Conservation (phyloP, 1,140 invertebrate species). For the Bradysia coprophila region DNA sequence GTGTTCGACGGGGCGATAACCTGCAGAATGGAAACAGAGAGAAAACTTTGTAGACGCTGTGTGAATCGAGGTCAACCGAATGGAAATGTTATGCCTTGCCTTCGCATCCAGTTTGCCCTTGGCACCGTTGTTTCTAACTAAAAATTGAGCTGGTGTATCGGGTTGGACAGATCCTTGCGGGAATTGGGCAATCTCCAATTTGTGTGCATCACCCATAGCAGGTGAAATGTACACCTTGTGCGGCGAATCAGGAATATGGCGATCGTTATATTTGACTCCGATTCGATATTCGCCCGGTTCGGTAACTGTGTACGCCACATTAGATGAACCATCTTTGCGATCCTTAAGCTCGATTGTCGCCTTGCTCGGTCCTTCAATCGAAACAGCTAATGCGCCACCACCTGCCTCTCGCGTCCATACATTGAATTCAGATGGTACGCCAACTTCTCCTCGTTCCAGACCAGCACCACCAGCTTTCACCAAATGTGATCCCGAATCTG, state of each 20-base stretch:
- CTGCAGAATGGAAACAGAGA: too few relatives aligned
- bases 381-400: conserved; percentile 85
- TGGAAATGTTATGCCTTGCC: conserved; percentile 24
- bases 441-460: conserved; percentile 73
- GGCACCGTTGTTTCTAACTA: conserved; percentile 87
- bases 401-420: conserved; percentile 97
- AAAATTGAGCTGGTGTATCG: conserved; percentile 86
- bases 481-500: conserved; percentile 73
- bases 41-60: too few relatives aligned
- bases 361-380: conserved; percentile 92
- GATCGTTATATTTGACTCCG: conserved; percentile 92
- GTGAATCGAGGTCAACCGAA: too few relatives aligned
- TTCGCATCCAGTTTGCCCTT: conserved; percentile 82
- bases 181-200: conserved; percentile 82
- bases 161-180: conserved; percentile 69
- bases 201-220: conserved; percentile 79
- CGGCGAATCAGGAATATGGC: conserved; percentile 95
- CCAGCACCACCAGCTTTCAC: conserved; percentile 85
- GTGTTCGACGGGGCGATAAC: conserved; percentile 76
- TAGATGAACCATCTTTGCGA: conserved; percentile 87
- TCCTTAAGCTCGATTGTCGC: conserved; percentile 95
- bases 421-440: conserved; percentile 85
- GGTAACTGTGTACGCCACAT: conserved; percentile 80
- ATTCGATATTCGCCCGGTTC: conserved; percentile 95
- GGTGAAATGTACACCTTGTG: conserved; percentile 91